A percentile compares a stretch with the other conserved stretches of the same genome.
Conservation (phyloP, 92 coral and sea anemone species). For the Zoanthus sansibaricus region DNA sequence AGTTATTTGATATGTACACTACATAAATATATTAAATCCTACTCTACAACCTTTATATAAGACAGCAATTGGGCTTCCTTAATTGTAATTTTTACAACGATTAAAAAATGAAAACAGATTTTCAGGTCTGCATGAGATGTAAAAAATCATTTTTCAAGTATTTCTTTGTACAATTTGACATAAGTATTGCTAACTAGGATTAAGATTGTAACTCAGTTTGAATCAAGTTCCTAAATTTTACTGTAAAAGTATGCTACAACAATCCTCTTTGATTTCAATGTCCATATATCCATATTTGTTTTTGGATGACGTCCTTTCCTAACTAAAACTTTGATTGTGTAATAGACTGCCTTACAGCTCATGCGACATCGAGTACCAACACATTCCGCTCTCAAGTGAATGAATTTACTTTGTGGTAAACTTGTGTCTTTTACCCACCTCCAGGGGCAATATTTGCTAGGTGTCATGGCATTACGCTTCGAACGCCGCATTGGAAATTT, state of each 20-base stretch:
- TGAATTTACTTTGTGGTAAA: neutral
- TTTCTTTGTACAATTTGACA: too few relatives aligned
- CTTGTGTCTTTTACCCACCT: constrained; percentile 25
- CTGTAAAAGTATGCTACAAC: constrained; percentile 12
- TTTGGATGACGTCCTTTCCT: neutral
- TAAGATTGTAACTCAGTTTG: too few relatives aligned
- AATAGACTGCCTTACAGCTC: constrained; percentile 10
- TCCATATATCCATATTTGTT: constrained; percentile 6
- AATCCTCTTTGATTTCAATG: constrained; percentile 3
- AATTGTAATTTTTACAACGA: too few relatives aligned
- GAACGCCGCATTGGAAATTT: neutral
- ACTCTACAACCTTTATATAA: too few relatives aligned
- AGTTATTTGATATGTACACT: too few relatives aligned
- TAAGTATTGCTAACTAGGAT: too few relatives aligned
- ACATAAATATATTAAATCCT: too few relatives aligned
- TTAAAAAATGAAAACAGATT: too few relatives aligned
- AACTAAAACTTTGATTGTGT: constrained; percentile 17
- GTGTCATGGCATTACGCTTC: constrained; percentile 6
- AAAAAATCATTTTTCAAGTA: too few relatives aligned
- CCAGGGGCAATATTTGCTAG: constrained; percentile 17
- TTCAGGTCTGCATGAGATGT: too few relatives aligned
- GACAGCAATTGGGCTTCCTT: too few relatives aligned
- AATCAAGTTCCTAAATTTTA: neutral
- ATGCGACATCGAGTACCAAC: neutral
- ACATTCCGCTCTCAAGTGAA: neutral